Conservation (phyloP, 2,888 invertebrate genomes). For the Protula sp. region DNA sequence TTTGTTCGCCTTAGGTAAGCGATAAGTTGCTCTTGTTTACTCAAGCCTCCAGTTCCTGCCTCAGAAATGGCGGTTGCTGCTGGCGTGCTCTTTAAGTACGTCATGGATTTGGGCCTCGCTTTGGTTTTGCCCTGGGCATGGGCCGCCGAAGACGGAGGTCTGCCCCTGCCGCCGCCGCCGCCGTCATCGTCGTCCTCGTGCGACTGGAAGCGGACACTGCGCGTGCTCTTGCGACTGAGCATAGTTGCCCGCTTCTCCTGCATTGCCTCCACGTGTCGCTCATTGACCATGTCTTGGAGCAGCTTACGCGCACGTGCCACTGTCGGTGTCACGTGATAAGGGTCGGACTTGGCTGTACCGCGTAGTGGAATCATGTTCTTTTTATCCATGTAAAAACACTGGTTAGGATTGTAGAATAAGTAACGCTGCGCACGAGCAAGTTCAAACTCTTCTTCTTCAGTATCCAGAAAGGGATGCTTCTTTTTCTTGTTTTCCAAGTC, state of each 20-base stretch:
- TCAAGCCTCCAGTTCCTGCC: too few species aligned
- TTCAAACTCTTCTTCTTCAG: conserved; percentile 35
- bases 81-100: neutral
- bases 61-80: neutral
- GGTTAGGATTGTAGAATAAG: conserved; percentile 5
- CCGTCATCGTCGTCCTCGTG: conserved; percentile 7
- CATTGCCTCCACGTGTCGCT: neutral
- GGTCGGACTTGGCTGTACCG: neutral
- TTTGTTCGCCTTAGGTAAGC: too few species aligned
- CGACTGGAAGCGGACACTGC: neutral
- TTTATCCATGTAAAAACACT: conserved; percentile 17
- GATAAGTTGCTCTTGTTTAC: too few species aligned
- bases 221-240: neutral
- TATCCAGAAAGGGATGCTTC: conserved; percentile 34
- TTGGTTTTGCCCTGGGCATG: too few species aligned
- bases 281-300: neutral
- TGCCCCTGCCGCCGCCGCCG: neutral
- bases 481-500: conserved; percentile 34
- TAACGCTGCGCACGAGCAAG: conserved; percentile 8
- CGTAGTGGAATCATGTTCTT: conserved; percentile 4
- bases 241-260: neutral
- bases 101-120: neutral
- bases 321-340: neutral
- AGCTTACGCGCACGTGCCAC: conserved; percentile 3
- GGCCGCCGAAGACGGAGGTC: neutral